phyloP scores from a whole-genome alignment of 2,113 vertebrate genomes.

The Crocuta crocuta region DNA sequence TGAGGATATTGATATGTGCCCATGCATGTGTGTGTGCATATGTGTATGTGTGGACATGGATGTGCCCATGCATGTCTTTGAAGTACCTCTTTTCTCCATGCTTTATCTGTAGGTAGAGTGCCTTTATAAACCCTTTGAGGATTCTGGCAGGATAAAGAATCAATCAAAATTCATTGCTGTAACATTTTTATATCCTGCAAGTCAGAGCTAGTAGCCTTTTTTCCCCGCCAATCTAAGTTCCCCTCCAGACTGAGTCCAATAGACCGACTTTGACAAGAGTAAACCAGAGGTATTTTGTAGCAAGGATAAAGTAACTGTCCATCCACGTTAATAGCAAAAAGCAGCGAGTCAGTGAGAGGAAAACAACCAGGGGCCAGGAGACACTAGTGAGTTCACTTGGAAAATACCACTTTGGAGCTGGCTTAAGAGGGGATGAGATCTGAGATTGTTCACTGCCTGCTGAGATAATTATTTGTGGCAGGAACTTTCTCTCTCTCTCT shows the following conservation, averaged over 20 bases:
- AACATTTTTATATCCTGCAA: constrained; percentile 48
- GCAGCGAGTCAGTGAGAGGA: background rate
- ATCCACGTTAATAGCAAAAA: background rate
- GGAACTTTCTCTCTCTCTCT: background rate
- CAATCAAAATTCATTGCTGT: background rate
- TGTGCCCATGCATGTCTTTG: background rate
- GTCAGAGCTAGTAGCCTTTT: constrained; percentile 39
- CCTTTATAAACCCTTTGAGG: background rate
- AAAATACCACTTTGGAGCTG: background rate
- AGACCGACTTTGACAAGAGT: background rate
- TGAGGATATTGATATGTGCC: background rate
- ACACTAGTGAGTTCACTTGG: background rate
- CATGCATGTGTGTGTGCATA: no score
- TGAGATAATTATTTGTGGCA: constrained; percentile 25
- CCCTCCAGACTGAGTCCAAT: background rate
- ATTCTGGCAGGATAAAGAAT: constrained; percentile 53
- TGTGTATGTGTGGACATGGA: no score
- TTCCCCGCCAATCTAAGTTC: background rate
- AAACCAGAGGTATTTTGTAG: constrained; percentile 11
- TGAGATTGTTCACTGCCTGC: background rate
- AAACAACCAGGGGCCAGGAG: background rate
- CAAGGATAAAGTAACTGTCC: constrained; percentile 33
- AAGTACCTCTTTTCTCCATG: background rate
- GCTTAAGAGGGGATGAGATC: constrained; percentile 23
- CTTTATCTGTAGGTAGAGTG: background rate